phyloP scores from a whole-genome alignment of 1,140 invertebrate genomes.

The Coenobita brevimanus region DNA sequence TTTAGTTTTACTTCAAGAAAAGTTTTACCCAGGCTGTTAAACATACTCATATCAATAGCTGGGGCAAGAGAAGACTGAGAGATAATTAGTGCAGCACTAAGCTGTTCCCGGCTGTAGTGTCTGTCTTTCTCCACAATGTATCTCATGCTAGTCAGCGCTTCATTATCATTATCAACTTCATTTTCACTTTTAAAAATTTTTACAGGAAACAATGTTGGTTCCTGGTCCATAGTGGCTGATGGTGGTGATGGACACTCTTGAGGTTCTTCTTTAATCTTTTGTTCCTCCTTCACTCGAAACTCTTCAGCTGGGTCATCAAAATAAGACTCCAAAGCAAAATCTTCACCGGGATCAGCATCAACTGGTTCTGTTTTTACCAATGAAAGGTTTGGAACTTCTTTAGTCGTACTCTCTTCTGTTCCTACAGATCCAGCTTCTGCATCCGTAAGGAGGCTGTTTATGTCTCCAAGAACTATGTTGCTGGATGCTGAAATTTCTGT shows the following conservation, averaged over 20 bases:
- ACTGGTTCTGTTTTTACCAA: constrained; percentile 49
- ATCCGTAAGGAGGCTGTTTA: constrained; percentile 18
- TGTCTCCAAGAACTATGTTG: constrained; percentile 45
- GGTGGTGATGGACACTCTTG: not conserved
- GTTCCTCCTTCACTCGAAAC: constrained; percentile 41
- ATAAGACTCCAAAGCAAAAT: constrained; percentile 25
- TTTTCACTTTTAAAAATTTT: constrained; percentile 50
- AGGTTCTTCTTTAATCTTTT: constrained; percentile 41
- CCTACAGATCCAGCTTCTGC: not conserved
- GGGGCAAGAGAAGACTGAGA: constrained; percentile 49
- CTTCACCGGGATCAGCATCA: constrained; percentile 38
- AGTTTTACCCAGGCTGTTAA: constrained; percentile 35
- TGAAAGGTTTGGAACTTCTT: constrained; percentile 33
- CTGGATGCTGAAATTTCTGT: not conserved
- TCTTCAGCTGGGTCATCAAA: constrained; percentile 51
- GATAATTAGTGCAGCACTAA: constrained; percentile 45
- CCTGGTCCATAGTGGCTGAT: not conserved
- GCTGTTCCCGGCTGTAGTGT: constrained; percentile 41
- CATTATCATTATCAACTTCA: not conserved
- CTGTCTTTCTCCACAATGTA: constrained; percentile 42
- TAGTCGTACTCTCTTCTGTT: not conserved
- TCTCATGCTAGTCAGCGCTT: constrained; percentile 7
- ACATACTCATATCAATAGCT: constrained; percentile 51
- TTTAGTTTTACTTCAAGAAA: not conserved
- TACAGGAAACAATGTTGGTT: constrained; percentile 18